phyloP scores from a whole-genome alignment of 2,888 invertebrate genomes.

The Hydrotaea diabolus region DNA sequence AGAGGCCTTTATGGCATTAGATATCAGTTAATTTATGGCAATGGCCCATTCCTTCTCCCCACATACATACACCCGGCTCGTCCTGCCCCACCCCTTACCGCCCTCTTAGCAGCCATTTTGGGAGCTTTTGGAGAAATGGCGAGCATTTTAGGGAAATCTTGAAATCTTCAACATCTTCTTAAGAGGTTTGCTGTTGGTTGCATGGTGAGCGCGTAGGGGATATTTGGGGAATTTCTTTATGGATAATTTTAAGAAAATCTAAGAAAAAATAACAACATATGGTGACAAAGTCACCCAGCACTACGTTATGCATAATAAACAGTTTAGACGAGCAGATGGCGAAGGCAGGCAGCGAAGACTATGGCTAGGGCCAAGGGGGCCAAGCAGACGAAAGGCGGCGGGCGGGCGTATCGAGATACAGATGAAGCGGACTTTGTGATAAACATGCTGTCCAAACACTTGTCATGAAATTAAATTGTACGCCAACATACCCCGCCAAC shows the following conservation, averaged over 20 bases:
- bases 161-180: conserved; percentile 10
- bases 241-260: conserved; percentile 44
- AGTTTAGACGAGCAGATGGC: conserved; percentile 34
- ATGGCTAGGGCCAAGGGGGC: neutral
- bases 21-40: conserved; percentile 66
- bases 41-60: conserved; percentile 17
- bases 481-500: neutral
- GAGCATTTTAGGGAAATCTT: conserved; percentile 39
- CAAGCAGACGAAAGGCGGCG: neutral
- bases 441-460: conserved; percentile 62
- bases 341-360: neutral
- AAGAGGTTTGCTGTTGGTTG: conserved; percentile 4
- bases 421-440: conserved; percentile 15
- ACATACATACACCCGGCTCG: too few relatives aligned
- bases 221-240: conserved; percentile 47
- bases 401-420: neutral
- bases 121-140: conserved; percentile 14
- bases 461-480: conserved; percentile 65
- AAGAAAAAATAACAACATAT: conserved; percentile 61
- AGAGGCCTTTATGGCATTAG: conserved; percentile 63
- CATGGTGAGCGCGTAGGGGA: neutral
- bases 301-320: conserved; percentile 66
- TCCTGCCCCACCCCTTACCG: neutral
- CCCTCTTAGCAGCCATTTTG: conserved; percentile 1
- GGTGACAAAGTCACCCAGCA: conserved; percentile 58